Percentiles rank a stretch among this genome's conserved stretches.
Conservation (phyloP, 2,797 vertebrate genomes). For the Chrysocyon brachyurus region DNA sequence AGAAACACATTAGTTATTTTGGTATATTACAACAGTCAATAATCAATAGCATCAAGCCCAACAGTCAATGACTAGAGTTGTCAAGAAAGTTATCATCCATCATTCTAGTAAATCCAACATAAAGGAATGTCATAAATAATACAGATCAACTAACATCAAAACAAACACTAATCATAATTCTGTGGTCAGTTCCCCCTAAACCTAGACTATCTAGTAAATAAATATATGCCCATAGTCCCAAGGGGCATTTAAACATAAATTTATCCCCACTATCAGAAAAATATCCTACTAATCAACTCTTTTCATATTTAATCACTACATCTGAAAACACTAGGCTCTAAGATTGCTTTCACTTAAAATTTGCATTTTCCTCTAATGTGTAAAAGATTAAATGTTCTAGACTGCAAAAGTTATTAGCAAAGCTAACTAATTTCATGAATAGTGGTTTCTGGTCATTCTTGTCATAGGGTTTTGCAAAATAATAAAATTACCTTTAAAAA, state of each 20-base stretch:
- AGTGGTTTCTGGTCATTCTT: background rate
- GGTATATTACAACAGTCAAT: background rate
- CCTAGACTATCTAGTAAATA: background rate
- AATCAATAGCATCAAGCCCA: background rate
- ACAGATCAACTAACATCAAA: background rate
- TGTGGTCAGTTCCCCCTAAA: background rate
- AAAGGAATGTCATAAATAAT: background rate
- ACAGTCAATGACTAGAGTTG: background rate
- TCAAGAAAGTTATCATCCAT: background rate
- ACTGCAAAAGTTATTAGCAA: background rate
- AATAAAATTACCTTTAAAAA: background rate
- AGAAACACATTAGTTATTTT: constrained; percentile 3
- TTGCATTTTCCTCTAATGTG: background rate
- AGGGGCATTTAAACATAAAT: background rate
- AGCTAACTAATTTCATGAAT: background rate
- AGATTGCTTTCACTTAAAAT: constrained; percentile 41
- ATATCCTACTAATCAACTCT: background rate
- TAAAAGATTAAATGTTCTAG: constrained; percentile 29
- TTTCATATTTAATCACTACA: background rate
- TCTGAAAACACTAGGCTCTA: background rate
- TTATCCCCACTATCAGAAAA: constrained; percentile 21
- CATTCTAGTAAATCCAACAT: constrained; percentile 31
- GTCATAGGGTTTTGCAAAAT: background rate
- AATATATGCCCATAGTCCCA: background rate
- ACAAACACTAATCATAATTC: background rate